phyloP scores from a whole-genome alignment of 2,888 invertebrate genomes.

The Anorthoa munda region DNA sequence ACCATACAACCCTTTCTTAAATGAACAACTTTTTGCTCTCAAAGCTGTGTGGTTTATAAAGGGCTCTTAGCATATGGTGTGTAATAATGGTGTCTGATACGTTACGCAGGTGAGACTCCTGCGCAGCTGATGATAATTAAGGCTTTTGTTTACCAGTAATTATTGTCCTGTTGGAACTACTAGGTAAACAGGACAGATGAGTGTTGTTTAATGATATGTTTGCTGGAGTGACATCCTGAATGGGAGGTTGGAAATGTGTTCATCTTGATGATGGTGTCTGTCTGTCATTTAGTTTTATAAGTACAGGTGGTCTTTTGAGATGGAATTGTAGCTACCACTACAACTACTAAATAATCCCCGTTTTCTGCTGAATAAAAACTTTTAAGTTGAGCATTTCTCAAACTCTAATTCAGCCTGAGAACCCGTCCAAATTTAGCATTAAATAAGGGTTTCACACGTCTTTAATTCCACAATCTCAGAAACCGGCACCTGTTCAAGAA shows the following conservation, averaged over 20 bases:
- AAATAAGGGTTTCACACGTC: too few relatives aligned
- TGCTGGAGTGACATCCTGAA: constrained; percentile 46
- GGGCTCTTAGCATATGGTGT: constrained; percentile 52
- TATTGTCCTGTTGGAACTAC: constrained; percentile 34
- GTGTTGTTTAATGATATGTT: constrained; percentile 46
- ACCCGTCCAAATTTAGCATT: too few relatives aligned
- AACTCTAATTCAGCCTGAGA: too few relatives aligned
- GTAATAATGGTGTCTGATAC: constrained; percentile 50
- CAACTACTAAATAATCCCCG: not conserved
- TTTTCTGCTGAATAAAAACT: too few relatives aligned
- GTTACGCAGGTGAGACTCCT: constrained; percentile 62
- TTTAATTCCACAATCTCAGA: too few relatives aligned
- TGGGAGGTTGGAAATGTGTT: constrained; percentile 20
- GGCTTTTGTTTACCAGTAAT: constrained; percentile 55
- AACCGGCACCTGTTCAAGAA: too few relatives aligned
- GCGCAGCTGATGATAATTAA: constrained; percentile 66
- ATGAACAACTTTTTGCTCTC: constrained; percentile 30
- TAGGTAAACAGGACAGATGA: constrained; percentile 43
- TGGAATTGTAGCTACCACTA: not conserved
- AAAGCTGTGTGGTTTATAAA: constrained; percentile 35
- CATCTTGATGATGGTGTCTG: constrained; percentile 14
- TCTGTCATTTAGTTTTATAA: not conserved
- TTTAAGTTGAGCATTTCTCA: too few relatives aligned
- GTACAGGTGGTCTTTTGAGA: not conserved
- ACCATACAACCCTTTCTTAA: constrained; percentile 37